Percentiles rank a stretch among this genome's conserved stretches.
Conservation (phyloP, 2,888 invertebrate genomes). For the Taenaris catops region DNA sequence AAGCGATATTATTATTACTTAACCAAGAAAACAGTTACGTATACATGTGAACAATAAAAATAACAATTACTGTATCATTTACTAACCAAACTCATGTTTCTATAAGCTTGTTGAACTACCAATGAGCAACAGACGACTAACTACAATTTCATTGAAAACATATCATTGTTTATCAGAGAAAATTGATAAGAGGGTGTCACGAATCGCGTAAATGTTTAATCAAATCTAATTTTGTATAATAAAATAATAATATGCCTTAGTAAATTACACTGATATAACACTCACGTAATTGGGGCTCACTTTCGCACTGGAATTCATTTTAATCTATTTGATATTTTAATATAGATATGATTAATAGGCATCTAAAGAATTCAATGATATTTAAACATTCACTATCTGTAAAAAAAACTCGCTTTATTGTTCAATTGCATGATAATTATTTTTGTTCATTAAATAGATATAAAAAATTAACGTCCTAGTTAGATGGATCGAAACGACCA, state of each 20-base stretch:
- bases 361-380: too few relatives aligned
- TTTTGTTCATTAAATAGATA: too few relatives aligned
- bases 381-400: too few relatives aligned
- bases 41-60: too few relatives aligned
- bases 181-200: too few relatives aligned
- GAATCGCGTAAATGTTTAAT: constrained; percentile 1
- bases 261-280: neutral
- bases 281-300: constrained; percentile 7
- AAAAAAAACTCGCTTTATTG: too few relatives aligned
- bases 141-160: neutral
- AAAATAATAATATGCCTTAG: too few relatives aligned
- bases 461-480: too few relatives aligned
- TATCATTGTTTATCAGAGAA: neutral
- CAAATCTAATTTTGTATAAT: neutral
- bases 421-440: too few relatives aligned
- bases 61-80: neutral
- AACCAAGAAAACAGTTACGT: neutral
- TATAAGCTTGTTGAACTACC: constrained; percentile 5
- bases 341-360: too few relatives aligned
- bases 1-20: too few relatives aligned
- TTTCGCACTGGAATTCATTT: constrained; percentile 5
- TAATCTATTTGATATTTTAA: neutral
- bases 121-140: constrained; percentile 3
- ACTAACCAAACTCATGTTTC: constrained; percentile 21
- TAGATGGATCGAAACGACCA: too few relatives aligned